Evolutionary conservation across 2,888 invertebrate genomes (phyloP), one percentile per base, ranked within the genome.

Genomic region (Xylota segnis): DNA sequence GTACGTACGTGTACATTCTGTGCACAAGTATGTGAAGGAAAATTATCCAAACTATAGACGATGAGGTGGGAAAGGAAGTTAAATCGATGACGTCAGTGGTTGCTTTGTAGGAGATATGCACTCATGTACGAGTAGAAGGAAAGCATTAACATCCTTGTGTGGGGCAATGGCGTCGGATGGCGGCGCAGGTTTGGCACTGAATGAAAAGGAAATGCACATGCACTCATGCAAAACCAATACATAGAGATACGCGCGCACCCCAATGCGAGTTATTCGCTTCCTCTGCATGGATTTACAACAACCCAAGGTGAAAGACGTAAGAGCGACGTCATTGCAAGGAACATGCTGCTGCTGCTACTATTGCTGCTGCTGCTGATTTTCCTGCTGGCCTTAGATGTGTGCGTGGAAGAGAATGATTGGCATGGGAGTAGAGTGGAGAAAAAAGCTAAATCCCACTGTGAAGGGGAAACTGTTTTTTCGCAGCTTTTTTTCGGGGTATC

Each of bases 41-140:
- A n/a, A 47, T 47, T 63, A 37, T 52, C 37, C 23, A 59, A 59
- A 59, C 23, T 18, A 16, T 34, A 59, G n/a, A 54, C 10, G 29
- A 4, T 9, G 40, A 47, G 10, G 14, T n/a, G 7, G 27, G 40
- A 23, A 43, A 50, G 23, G 5, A 32, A 18, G 37, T 52, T 40
- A 43, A 54, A 43, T 43, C 29, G 14, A 54, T 68, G 68, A 68
- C 68, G 68, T 68, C 68, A 68, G 52, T 34, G 34, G 23, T 18
- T 18, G 34, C 16, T 29, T 52, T 10, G 6, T 16, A 3, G 23
- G 23, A 52, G 23, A 16, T 6, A 52, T 10, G 12, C n/a, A n/a
- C n/a, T n/a, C n/a, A n/a, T n/a, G n/a, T n/a, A n/a, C n/a, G n/a
- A n/a, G n/a, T n/a, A n/a, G 2, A 4, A 6, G 23, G 12, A 23